Evolutionary conservation across 2,113 vertebrate genomes (phyloP).

Genomic region (Eulemur macaco): DNA sequence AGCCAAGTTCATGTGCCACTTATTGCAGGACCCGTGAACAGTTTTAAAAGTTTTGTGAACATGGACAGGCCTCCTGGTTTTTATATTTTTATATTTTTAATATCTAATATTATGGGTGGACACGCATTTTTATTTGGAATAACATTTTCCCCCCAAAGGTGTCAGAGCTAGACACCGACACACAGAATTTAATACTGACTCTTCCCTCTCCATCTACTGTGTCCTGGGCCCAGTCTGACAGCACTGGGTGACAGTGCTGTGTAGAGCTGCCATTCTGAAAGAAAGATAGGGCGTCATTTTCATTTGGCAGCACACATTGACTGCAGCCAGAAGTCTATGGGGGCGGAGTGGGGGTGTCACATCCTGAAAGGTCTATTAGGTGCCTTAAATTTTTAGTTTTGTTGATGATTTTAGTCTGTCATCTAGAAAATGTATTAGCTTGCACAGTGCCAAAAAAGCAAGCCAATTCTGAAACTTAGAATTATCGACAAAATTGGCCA

Average conservation of each 20-base stretch:
- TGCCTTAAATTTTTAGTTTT: not conserved
- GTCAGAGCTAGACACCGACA: not conserved
- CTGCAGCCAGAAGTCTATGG: not conserved
- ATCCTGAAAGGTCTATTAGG: not conserved
- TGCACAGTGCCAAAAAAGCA: not conserved
- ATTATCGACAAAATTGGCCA: not conserved
- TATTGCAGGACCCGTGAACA: too few relatives aligned
- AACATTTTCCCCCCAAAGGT: not conserved
- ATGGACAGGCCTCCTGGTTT: not conserved
- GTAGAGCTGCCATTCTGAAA: not conserved
- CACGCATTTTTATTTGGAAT: not conserved
- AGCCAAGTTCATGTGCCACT: not conserved
- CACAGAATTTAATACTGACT: not conserved
- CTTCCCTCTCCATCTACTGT: not conserved
- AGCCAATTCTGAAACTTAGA: not conserved
- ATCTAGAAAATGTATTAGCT: not conserved
- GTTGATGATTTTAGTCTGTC: not conserved
- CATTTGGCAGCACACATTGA: not conserved
- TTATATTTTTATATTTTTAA: not conserved
- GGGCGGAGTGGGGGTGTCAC: accelerated
- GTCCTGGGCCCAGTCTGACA: not conserved
- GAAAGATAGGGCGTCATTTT: not conserved
- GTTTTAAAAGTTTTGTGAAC: not conserved
- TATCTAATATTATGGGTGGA: not conserved
- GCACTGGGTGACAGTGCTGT: accelerated